A percentile compares a stretch with the other conserved stretches of the same genome.
phyloP scores from a whole-genome alignment of 2,888 invertebrate species.

The Prionchulus punctatus region DNA sequence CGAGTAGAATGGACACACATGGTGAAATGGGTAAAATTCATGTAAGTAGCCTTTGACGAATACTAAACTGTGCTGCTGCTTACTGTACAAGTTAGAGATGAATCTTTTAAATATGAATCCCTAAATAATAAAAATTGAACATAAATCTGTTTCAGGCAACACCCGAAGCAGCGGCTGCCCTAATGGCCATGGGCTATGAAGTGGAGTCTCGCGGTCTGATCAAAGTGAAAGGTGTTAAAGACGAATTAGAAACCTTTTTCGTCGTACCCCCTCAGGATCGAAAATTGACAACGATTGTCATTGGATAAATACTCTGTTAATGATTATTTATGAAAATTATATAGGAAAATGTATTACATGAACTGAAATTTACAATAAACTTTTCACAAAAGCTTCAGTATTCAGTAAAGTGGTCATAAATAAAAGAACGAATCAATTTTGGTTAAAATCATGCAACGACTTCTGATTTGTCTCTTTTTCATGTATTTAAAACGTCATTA shows the following conservation, averaged over 20 bases:
- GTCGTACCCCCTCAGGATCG: background rate
- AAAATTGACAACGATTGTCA: background rate
- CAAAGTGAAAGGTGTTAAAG: conserved; percentile 60
- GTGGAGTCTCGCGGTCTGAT: conserved; percentile 81
- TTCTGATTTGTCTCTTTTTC: no score
- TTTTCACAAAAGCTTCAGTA: no score
- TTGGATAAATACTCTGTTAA: background rate
- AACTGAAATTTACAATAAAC: no score
- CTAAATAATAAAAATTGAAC: background rate
- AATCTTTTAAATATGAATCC: no score
- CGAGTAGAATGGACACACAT: conserved; percentile 89
- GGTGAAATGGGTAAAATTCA: conserved; percentile 57
- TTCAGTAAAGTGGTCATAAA: no score
- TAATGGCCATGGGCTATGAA: conserved; percentile 66
- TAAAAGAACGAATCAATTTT: no score
- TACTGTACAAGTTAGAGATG: no score
- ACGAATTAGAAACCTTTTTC: conserved; percentile 11
- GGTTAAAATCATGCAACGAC: no score
- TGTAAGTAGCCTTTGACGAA: conserved; percentile 19
- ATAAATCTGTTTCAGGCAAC: conserved; percentile 46
- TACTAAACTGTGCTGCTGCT: background rate
- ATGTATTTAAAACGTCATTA: no score
- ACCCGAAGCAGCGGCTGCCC: conserved; percentile 60
- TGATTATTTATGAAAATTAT: background rate
- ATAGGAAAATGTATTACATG: background rate